Percentiles rank a stretch among this genome's conserved stretches.
Conservation (phyloP, 2,113 vertebrate species). For the Otocyon megalotis region DNA sequence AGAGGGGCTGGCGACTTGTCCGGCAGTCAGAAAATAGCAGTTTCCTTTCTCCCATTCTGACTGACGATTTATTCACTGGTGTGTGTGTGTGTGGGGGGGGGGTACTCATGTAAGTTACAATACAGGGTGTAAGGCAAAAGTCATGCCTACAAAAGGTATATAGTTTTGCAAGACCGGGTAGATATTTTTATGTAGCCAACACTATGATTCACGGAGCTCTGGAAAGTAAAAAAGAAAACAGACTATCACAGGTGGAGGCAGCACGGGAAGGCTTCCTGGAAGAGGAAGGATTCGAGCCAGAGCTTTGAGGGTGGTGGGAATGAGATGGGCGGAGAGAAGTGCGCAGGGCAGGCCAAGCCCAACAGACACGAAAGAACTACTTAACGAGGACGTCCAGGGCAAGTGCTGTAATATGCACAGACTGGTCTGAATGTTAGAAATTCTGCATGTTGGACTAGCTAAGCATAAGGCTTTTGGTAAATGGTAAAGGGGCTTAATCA, state of each 20-base stretch:
- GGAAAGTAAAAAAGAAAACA: background rate
- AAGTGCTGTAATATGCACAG: background rate
- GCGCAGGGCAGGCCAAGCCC: background rate
- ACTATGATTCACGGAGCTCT: background rate
- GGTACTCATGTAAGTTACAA: constrained; percentile 8
- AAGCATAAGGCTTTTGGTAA: constrained; percentile 17
- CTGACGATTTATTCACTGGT: background rate
- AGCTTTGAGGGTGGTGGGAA: background rate
- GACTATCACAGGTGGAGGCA: background rate
- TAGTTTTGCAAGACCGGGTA: fast-evolving
- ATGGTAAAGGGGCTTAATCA: background rate
- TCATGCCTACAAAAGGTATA: background rate
- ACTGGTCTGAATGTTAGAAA: background rate
- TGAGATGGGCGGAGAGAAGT: background rate
- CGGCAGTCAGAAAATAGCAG: background rate
- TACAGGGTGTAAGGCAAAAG: background rate
- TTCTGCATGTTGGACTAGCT: background rate
- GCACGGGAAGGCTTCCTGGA: background rate
- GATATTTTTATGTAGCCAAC: background rate
- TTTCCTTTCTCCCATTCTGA: background rate
- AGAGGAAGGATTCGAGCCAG: constrained; percentile 10
- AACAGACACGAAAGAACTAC: background rate
- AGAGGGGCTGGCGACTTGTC: background rate
- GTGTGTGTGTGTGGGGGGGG: background rate
- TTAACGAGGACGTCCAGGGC: background rate